Percentiles rank a stretch among this genome's conserved stretches.
These are phyloP conservation scores for Drosophila eugracilis DNA, from an alignment of 1,140 invertebrate species.

Conservation along the genomic window DNA sequence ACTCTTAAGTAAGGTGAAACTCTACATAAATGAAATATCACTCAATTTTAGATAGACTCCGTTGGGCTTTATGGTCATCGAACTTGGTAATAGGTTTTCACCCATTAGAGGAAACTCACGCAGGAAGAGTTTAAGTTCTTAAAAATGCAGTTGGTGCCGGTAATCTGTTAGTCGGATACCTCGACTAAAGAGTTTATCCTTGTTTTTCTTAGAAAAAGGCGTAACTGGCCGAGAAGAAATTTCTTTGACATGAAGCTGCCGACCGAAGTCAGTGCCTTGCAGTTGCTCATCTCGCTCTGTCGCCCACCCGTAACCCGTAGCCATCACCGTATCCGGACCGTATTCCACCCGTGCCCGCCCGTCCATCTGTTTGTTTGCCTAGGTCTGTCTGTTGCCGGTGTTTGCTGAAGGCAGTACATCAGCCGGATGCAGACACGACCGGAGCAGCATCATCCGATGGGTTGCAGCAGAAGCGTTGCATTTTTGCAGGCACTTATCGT, in stretches of 20 bases:
- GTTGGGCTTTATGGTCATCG: too few relatives aligned
- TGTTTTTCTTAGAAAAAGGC: slow-evolving; percentile 7
- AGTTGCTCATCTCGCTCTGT: slow-evolving; percentile 4
- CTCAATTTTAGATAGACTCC: too few relatives aligned
- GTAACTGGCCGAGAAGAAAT: slow-evolving; percentile 10
- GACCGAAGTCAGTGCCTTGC: slow-evolving; percentile 31
- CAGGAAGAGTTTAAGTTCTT: too few relatives aligned
- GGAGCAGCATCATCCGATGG: background rate
- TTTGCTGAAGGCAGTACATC: slow-evolving; percentile 60
- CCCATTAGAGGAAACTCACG: too few relatives aligned
- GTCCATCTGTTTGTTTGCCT: slow-evolving; percentile 26
- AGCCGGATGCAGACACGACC: slow-evolving; percentile 43
- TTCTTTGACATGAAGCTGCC: slow-evolving; percentile 35
- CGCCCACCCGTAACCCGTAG: slow-evolving; percentile 2
- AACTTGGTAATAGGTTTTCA: too few relatives aligned
- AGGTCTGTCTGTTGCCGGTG: slow-evolving; percentile 20
- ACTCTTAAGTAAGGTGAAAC: too few relatives aligned
- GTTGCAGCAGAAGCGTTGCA: slow-evolving; percentile 44
- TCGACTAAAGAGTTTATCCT: too few relatives aligned
- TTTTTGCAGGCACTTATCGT: slow-evolving; percentile 34
- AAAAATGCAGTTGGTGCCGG: background rate
- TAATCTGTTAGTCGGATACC: background rate
- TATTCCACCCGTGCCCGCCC: background rate
- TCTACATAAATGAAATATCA: too few relatives aligned
- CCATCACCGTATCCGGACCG: background rate